These are phyloP conservation scores for Urocolius indicus DNA, from an alignment of 2,113 vertebrate genomes.

Conservation along the genomic window DNA sequence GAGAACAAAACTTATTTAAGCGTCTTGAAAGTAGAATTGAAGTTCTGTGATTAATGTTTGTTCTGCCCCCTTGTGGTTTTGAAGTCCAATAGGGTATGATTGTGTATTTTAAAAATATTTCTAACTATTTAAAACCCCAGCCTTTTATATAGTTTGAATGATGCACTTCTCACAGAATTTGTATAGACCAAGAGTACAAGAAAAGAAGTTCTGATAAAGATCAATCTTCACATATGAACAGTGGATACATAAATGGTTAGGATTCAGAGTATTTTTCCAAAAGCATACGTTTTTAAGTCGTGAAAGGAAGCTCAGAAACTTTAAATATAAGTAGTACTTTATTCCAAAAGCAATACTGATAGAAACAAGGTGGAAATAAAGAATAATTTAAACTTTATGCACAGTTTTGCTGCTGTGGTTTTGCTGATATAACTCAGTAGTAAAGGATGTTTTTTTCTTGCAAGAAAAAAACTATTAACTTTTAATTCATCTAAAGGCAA, in stretches of 20 bases:
- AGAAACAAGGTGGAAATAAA: background rate
- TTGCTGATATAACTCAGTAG: background rate
- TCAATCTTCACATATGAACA: background rate
- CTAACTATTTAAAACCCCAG: background rate
- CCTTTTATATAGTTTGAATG: background rate
- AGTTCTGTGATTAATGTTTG: constrained; percentile 41
- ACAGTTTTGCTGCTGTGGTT: background rate
- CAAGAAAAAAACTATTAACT: background rate
- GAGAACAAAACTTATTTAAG: background rate
- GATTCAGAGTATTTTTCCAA: background rate
- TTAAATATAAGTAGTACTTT: background rate
- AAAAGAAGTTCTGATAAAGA: background rate
- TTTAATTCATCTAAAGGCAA: background rate
- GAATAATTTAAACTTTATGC: background rate
- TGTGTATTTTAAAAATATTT: background rate
- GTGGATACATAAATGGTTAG: background rate
- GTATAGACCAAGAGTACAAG: background rate
- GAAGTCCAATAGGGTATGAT: background rate
- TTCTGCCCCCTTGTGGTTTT: constrained; percentile 66
- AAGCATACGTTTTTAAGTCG: background rate
- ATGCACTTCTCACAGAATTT: background rate
- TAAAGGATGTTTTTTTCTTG: background rate
- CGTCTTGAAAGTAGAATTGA: background rate
- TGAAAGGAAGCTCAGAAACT: background rate
- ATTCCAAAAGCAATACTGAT: background rate